These are phyloP conservation scores for Troides helena DNA, from an alignment of 2,888 invertebrate genomes.

Conservation along the genomic window DNA sequence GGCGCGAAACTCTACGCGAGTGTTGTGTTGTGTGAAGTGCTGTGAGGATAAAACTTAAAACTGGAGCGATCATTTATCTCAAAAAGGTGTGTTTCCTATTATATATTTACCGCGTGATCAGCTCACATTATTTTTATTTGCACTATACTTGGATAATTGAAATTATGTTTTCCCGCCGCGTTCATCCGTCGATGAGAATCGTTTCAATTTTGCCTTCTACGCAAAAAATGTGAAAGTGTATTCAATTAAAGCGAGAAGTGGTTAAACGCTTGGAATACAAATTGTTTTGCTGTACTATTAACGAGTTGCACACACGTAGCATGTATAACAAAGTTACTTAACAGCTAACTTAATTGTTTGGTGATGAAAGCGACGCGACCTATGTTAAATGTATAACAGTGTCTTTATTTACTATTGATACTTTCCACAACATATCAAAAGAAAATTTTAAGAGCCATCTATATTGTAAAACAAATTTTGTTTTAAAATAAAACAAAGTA, in stretches of 20 bases:
- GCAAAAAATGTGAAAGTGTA: conserved; percentile 29
- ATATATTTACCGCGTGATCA: background rate
- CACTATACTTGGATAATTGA: conserved; percentile 4
- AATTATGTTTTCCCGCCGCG: conserved; percentile 13
- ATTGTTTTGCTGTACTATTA: conserved; percentile 6
- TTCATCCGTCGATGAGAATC: conserved; percentile 18
- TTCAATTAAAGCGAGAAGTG: conserved; percentile 17
- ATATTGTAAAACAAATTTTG: too few species aligned
- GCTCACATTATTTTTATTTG: conserved; percentile 6
- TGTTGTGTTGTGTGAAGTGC: conserved; percentile 27
- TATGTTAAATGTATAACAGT: too few species aligned
- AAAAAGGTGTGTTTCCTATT: conserved; percentile 21
- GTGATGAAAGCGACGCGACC: background rate
- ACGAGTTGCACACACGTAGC: background rate
- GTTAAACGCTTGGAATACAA: conserved; percentile 10
- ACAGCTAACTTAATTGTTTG: background rate
- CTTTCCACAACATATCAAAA: too few species aligned
- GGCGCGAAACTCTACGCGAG: conserved; percentile 30
- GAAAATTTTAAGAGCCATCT: too few species aligned
- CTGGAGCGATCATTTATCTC: conserved; percentile 27
- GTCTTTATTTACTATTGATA: too few species aligned
- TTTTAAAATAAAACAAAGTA: too few species aligned
- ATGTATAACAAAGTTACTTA: background rate
- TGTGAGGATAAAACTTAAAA: conserved; percentile 26
- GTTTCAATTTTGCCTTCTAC: conserved; percentile 23